Evolutionary conservation across 2,888 invertebrate species (phyloP).

Genomic region (Callimorpha dominula): DNA sequence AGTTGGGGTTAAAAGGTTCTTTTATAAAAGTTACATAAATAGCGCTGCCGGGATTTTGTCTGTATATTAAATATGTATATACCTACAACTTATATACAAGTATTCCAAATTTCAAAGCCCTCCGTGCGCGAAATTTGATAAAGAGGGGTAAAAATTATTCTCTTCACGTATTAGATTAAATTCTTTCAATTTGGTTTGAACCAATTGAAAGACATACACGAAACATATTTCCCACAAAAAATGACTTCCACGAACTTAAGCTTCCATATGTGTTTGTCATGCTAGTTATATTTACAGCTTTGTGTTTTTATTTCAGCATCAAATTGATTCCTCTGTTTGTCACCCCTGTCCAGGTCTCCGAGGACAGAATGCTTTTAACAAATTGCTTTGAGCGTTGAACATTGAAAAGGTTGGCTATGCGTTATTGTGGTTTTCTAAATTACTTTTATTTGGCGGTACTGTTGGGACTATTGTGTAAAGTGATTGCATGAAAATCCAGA

Average conservation of each 20-base stretch:
- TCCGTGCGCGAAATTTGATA: too few species aligned
- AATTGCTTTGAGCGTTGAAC: constrained; percentile 48
- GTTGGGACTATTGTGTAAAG: constrained; percentile 10
- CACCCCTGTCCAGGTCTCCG: constrained; percentile 47
- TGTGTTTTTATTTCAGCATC: neutral
- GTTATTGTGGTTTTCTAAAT: constrained; percentile 13
- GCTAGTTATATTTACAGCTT: neutral
- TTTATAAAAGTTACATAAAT: too few species aligned
- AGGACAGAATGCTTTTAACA: constrained; percentile 55
- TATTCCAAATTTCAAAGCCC: too few species aligned
- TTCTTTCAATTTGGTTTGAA: neutral
- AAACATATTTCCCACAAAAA: neutral
- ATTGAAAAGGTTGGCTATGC: constrained; percentile 19
- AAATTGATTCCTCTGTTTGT: constrained; percentile 45
- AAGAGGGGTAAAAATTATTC: too few species aligned
- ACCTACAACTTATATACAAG: too few species aligned
- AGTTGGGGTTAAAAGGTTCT: too few species aligned
- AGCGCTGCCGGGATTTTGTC: too few species aligned
- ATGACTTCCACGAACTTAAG: neutral
- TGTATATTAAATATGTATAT: too few species aligned
- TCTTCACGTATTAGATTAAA: too few species aligned
- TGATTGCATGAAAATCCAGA: neutral
- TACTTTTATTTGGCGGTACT: constrained; percentile 30
- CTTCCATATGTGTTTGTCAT: neutral
- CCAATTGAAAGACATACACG: neutral